Evolutionary conservation across 2,113 vertebrate species (phyloP).

Genomic region (Lamprologus lemairii): DNA sequence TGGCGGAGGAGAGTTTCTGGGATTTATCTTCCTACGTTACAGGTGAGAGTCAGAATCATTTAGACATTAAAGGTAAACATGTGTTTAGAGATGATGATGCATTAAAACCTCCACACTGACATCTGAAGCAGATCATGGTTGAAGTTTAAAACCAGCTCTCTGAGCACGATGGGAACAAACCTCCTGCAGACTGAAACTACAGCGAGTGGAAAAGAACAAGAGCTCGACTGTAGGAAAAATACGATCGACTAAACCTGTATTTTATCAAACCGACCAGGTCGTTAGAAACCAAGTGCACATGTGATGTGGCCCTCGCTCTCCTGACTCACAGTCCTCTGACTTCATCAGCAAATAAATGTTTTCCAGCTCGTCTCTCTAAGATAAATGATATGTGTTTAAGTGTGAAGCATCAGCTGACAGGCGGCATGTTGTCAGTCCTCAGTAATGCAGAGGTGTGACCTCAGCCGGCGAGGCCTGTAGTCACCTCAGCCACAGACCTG

Average conservation of each 20-base stretch:
- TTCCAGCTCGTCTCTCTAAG: neutral
- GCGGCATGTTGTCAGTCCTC: neutral
- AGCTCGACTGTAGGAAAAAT: neutral
- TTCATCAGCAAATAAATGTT: neutral
- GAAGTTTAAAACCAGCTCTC: neutral
- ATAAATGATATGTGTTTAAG: neutral
- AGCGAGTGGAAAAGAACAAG: neutral
- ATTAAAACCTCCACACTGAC: neutral
- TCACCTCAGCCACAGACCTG: neutral
- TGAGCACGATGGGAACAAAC: accelerated
- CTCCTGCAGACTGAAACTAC: neutral
- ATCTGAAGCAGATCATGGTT: neutral
- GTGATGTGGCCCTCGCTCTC: no score
- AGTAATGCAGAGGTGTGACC: neutral
- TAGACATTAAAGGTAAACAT: neutral
- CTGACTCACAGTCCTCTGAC: neutral
- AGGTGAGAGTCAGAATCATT: neutral
- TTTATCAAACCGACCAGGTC: neutral
- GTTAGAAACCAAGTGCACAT: neutral
- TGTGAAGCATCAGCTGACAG: neutral
- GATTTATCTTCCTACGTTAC: neutral
- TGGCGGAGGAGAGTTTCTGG: neutral
- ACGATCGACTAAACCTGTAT: neutral
- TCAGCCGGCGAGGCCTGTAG: neutral
- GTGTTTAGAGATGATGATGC: neutral